These are phyloP conservation scores for Fragum whitleyi DNA, from an alignment of 2,888 invertebrate genomes.

Conservation along the genomic window DNA sequence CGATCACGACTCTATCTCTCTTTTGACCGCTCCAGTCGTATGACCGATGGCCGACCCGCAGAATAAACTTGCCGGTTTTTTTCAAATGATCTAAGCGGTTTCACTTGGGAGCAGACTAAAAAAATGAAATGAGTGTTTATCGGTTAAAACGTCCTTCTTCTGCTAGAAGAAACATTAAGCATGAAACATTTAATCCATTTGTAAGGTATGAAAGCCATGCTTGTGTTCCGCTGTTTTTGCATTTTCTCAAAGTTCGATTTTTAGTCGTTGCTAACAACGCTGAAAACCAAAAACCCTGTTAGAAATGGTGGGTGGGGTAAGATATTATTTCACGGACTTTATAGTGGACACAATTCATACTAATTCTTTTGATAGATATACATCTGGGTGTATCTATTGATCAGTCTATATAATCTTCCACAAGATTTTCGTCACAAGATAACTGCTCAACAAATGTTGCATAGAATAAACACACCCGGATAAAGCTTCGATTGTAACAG, in stretches of 20 bases:
- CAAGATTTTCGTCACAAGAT: too few relatives aligned
- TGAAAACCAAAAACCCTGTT: background rate
- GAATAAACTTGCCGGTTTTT: background rate
- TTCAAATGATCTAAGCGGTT: background rate
- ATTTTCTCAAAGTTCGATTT: background rate
- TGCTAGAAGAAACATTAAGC: slow-evolving; percentile 79
- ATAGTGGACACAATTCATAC: too few relatives aligned
- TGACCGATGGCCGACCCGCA: too few relatives aligned
- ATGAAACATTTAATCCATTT: slow-evolving; percentile 79
- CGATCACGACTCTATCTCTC: too few relatives aligned
- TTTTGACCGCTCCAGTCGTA: too few relatives aligned
- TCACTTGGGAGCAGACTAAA: background rate
- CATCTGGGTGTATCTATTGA: too few relatives aligned
- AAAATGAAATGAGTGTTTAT: slow-evolving; percentile 59
- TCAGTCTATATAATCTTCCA: too few relatives aligned
- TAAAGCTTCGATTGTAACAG: too few relatives aligned
- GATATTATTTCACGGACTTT: too few relatives aligned
- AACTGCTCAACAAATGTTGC: too few relatives aligned
- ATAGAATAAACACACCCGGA: too few relatives aligned
- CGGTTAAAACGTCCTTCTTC: slow-evolving; percentile 79
- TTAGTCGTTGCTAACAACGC: slow-evolving; percentile 62
- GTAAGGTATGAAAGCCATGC: slow-evolving; percentile 71
- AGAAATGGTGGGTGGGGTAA: slow-evolving; percentile 55
- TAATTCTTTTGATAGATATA: too few relatives aligned
- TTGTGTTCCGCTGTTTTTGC: background rate